phyloP scores from a whole-genome alignment of 2,888 invertebrate genomes.

The Heliothis peltigera region DNA sequence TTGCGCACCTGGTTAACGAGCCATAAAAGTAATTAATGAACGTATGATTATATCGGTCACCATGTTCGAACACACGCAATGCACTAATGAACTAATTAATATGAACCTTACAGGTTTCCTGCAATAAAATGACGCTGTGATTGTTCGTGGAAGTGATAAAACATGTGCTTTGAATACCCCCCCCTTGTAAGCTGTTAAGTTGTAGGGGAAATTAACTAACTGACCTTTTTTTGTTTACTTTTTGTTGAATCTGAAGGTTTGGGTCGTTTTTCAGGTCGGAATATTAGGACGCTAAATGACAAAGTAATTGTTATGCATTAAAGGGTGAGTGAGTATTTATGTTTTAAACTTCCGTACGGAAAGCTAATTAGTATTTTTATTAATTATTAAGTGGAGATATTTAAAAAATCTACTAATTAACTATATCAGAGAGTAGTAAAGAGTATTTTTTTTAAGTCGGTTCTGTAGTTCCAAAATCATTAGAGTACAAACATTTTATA shows the following conservation, averaged over 20 bases:
- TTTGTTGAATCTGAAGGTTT: not conserved
- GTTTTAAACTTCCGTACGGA: no score
- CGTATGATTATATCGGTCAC: conserved; percentile 49
- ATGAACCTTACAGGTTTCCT: conserved; percentile 41
- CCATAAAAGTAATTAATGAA: conserved; percentile 48
- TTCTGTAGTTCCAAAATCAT: no score
- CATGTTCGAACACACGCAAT: conserved; percentile 54
- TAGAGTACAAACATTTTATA: no score
- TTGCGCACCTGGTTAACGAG: conserved; percentile 33
- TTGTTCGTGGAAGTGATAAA: conserved; percentile 8
- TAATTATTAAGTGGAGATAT: no score
- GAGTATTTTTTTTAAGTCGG: no score
- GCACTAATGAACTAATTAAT: conserved; percentile 55
- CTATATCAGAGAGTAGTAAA: no score
- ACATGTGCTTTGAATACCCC: conserved; percentile 25
- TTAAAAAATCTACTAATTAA: no score
- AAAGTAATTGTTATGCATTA: no score
- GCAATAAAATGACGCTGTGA: conserved; percentile 39
- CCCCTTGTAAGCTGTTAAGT: not conserved
- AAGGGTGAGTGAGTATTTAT: no score
- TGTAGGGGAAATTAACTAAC: not conserved
- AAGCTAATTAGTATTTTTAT: no score
- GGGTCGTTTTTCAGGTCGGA: not conserved
- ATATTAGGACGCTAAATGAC: no score
- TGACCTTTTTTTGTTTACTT: not conserved